Base-by-base conservation (phyloP, 2,888 invertebrate species). In the Latheticus oryzae region DNA sequence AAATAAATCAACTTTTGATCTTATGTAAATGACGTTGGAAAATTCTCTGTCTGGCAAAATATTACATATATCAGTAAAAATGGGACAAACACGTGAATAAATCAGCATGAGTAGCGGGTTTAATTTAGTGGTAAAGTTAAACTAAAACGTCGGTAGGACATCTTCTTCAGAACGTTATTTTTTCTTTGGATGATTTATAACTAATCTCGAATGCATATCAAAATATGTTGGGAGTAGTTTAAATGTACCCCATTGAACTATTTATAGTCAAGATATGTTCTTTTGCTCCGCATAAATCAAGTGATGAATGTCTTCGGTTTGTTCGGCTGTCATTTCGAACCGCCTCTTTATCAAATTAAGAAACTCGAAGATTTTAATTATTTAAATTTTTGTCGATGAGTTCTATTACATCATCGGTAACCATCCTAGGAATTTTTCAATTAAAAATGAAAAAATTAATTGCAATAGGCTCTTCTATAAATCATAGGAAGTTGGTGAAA, bases 61-160 rank as follows among this genome's bases (percentile, higher is more conserved):
- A 62, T n/a, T n/a, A 60, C 65, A 35, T 66, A 68, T 64, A 71
- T 67, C 63, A 57, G 54, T 61, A 66, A 68, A 68, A 69, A 66
- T 65, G 63, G 65, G 66, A 70, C 71, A 71, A 73, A 71, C 71
- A 70, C 54, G 55, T 45, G 43, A 60, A 70, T 73, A 73, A 72
- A 73, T 73, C 70, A 71, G 50, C 47, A 32, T 50, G 51, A 51
- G 47, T 62, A 63, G 62, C 64, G 63, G 58, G 66, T 57, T 65
- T 66, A 72, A 72, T 72, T 70, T 70, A 67, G 60, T 65, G 60
- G 58, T 56, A 69, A 68, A 70, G 62, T 61, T 35, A 3, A 23
- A 8, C 26, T 11, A 26, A 9, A 28, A 28, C 9, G 11, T 56
- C 32, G 59, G 54, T 58, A 60, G 52, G 56, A 59, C 57, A 66